Evolutionary conservation across 2,797 vertebrate genomes (phyloP).

Genomic region (Rhinichthys osculus): DNA sequence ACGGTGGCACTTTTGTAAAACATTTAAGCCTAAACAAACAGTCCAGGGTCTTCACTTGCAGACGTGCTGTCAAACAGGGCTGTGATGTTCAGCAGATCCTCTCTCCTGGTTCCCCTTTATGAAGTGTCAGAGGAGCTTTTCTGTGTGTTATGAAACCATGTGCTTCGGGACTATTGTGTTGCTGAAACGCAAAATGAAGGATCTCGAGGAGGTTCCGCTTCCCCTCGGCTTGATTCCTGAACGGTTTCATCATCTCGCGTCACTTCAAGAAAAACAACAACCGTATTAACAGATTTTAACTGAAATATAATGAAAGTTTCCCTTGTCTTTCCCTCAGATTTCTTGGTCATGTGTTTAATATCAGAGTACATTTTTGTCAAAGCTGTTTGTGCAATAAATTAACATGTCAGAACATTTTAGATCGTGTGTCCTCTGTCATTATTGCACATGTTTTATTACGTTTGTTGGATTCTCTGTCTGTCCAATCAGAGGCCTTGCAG

Average conservation of each 20-base stretch:
- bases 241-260: conserved; percentile 54
- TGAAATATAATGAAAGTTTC: conserved; percentile 63
- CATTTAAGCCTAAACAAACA: conserved; percentile 10
- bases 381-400: conserved; percentile 84
- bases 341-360: conserved; percentile 71
- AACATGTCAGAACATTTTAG: conserved; percentile 63
- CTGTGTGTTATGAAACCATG: conserved; percentile 19
- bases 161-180: conserved; percentile 13
- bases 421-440: background rate
- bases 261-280: conserved; percentile 24
- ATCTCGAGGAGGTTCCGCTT: conserved; percentile 51
- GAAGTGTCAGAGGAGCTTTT: conserved; percentile 8
- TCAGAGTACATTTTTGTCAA: conserved; percentile 77
- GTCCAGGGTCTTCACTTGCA: background rate
- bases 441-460: background rate
- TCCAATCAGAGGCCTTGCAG: too few species aligned
- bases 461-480: too few species aligned
- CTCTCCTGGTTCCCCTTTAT: background rate
- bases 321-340: conserved; percentile 68
- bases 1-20: conserved; percentile 1
- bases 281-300: conserved; percentile 8
- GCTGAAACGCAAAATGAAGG: conserved; percentile 58
- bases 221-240: conserved; percentile 59
- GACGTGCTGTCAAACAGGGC: background rate
- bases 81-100: conserved; percentile 16